Evolutionary conservation across 2,888 invertebrate genomes (phyloP).

Genomic region (Chrysolina haemoptera): DNA sequence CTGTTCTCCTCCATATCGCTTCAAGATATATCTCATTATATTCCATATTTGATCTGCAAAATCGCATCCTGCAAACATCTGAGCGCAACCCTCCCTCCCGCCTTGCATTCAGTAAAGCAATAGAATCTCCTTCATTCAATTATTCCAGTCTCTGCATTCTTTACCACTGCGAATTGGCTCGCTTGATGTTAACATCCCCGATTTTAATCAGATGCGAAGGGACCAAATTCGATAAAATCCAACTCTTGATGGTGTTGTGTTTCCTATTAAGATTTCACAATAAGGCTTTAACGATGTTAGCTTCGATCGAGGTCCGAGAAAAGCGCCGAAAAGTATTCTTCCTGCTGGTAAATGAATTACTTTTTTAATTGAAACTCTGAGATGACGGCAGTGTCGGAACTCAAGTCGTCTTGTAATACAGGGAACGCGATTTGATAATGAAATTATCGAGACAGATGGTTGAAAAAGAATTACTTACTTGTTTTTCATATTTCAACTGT

Average conservation of each 20-base stretch:
- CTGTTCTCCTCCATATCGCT: neutral
- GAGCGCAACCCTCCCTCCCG: neutral
- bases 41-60: constrained; percentile 6
- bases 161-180: constrained; percentile 41
- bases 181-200: constrained; percentile 37
- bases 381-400: neutral
- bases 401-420: neutral
- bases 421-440: neutral
- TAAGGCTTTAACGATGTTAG: constrained; percentile 25
- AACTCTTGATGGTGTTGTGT: constrained; percentile 33
- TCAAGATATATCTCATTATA: constrained; percentile 7
- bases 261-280: constrained; percentile 33
- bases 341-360: constrained; percentile 7
- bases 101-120: constrained; percentile 13
- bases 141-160: constrained; percentile 41
- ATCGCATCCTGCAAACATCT: neutral
- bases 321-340: constrained; percentile 17
- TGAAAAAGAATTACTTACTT: too few relatives aligned
- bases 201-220: constrained; percentile 41
- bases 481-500: too few relatives aligned
- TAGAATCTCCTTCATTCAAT: constrained; percentile 41
- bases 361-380: constrained; percentile 15
- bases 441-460: too few relatives aligned
- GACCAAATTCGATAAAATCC: constrained; percentile 31
- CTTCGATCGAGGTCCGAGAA: constrained; percentile 10